A percentile compares a stretch with the other conserved stretches of the same genome.
Evolutionary conservation across 2,113 vertebrate genomes (phyloP).

Genomic region (Ciconia boyciana): DNA sequence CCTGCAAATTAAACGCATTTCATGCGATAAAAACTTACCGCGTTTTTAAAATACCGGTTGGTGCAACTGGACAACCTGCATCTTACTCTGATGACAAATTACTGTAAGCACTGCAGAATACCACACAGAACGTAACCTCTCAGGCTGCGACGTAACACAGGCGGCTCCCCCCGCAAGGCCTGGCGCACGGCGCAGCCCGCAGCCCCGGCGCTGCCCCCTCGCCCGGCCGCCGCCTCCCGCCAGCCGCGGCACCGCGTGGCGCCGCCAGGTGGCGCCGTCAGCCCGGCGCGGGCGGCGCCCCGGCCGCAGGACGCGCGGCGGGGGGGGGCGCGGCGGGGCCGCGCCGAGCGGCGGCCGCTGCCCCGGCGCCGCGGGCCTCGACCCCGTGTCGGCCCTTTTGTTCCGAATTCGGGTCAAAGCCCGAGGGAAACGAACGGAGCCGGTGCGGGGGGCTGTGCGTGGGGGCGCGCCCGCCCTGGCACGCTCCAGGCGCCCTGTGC

Average conservation of each 20-base stretch:
- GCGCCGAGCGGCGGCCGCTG: too few species aligned
- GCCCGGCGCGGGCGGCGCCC: background rate
- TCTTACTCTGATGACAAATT: rapidly evolving
- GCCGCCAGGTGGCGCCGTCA: background rate
- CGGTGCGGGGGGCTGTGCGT: background rate
- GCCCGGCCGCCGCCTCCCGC: background rate
- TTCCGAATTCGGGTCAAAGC: background rate
- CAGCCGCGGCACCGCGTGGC: background rate
- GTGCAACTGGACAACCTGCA: background rate
- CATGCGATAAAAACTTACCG: rapidly evolving
- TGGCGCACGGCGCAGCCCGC: background rate
- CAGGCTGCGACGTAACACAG: rapidly evolving
- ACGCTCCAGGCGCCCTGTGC: background rate
- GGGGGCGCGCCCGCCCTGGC: background rate
- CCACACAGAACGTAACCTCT: rapidly evolving
- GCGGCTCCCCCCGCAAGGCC: background rate
- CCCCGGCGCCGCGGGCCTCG: too few species aligned
- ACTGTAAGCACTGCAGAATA: background rate
- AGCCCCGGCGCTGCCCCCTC: background rate
- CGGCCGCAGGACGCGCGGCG: background rate
- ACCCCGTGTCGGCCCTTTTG: background rate
- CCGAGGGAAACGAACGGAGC: too few species aligned
- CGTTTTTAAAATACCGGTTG: rapidly evolving
- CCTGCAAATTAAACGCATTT: rapidly evolving
- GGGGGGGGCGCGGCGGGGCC: background rate